phyloP scores from a whole-genome alignment of 2,113 vertebrate genomes.

The Eleginops maclovinus region DNA sequence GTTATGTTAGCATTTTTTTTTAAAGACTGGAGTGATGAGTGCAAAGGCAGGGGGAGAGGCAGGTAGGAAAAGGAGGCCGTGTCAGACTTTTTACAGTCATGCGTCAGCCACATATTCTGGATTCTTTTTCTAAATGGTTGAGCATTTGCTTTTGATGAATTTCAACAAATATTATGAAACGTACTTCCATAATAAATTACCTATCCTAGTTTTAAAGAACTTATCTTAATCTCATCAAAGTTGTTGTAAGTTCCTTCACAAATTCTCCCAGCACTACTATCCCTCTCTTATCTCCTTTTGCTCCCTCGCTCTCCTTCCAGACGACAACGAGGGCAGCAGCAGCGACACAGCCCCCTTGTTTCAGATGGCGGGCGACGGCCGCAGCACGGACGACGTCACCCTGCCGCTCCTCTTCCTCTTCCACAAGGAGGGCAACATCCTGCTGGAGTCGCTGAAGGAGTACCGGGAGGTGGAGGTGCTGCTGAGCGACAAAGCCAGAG shows the following conservation, averaged over 20 bases:
- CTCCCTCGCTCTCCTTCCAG: conserved; percentile 71
- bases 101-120: no score
- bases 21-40: no score
- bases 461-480: conserved; percentile 95
- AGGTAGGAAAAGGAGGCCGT: no score
- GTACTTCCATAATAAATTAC: no score
- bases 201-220: not conserved
- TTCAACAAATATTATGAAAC: no score
- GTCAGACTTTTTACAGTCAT: no score
- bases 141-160: no score
- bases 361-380: conserved; percentile 98
- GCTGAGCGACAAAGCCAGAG: conserved; percentile 95
- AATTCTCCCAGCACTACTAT: not conserved
- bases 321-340: conserved; percentile 99
- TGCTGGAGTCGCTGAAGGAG: conserved; percentile 92
- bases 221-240: not conserved
- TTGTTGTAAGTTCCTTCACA: not conserved
- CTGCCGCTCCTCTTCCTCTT: conserved; percentile 97
- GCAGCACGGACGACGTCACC: conserved; percentile 93
- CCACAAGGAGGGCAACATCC: conserved; percentile 97
- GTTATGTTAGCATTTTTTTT: no score
- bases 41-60: no score
- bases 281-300: not conserved
- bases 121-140: no score
- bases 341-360: conserved; percentile 98